phyloP scores from a whole-genome alignment of 2,113 vertebrate genomes.

The Lophura nycthemera region DNA sequence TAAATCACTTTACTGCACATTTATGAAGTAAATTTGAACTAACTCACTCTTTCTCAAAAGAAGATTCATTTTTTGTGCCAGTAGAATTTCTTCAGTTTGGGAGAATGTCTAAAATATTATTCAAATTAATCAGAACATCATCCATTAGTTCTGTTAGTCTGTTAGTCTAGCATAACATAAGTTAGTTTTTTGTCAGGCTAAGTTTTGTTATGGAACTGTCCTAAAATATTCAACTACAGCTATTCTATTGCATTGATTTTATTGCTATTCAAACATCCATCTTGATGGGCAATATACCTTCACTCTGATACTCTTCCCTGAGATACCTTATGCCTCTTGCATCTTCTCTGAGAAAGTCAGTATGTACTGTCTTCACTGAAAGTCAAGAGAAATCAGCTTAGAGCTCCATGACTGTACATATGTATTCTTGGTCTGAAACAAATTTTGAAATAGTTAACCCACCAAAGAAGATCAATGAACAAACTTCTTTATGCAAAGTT shows the following conservation, averaged over 20 bases:
- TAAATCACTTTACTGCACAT: background rate
- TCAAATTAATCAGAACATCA: background rate
- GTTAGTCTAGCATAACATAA: background rate
- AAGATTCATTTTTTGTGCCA: background rate
- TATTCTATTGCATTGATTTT: background rate
- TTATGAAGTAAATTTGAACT: background rate
- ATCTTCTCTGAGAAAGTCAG: background rate
- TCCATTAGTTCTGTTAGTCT: background rate
- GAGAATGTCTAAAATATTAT: background rate
- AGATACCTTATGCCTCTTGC: background rate
- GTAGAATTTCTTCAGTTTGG: background rate
- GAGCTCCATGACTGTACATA: background rate
- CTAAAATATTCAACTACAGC: background rate
- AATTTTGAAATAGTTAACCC: conserved; percentile 56
- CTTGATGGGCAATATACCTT: background rate
- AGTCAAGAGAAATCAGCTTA: background rate
- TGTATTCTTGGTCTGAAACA: conserved; percentile 43
- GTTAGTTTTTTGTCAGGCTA: background rate
- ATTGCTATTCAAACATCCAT: fast-evolving
- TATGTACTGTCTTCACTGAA: background rate
- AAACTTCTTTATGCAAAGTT: conserved; percentile 28
- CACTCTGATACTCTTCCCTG: background rate
- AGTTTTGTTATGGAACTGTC: background rate
- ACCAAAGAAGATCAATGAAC: conserved; percentile 69
- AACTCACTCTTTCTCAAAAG: background rate